Evolutionary conservation across 2,888 invertebrate species (phyloP), one percentile per base, ranked within the genome.

Genomic region (Cinara cedri): DNA sequence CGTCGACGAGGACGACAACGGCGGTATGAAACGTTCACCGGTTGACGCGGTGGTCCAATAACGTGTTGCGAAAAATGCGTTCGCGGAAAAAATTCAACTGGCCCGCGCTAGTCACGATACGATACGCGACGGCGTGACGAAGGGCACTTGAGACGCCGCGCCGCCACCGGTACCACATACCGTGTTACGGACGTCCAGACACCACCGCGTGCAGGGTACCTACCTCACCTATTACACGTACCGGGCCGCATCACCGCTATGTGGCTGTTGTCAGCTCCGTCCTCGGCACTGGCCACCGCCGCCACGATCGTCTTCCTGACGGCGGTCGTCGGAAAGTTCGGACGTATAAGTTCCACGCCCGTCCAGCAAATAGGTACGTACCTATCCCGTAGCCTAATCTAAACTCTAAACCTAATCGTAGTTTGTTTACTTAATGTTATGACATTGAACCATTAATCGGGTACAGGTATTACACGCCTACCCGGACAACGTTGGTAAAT

Each of bases 11-110:
- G n/a, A n/a, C n/a, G n/a, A n/a, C n/a, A n/a, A n/a, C n/a, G 16
- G 14, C 34, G 34, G 55, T 26, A 68, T 57, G 76, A 46, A n/a
- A 42, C 65, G 76, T 57, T 68, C 57, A 34, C 26, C 46, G 8
- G 57, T 34, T 14, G 6, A 3, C 24, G 49, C 44, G n/a, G 24
- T 44, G 46, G 55, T 66, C 63, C 62, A 13, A 34, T 34, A 34
- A 42, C 46, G 44, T 21, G 44, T 75, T 49, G 76, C 68, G 76
- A 68, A 68, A 60, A 60, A 60, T 49, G 76, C 76, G 75, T 51
- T 54, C 74, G 66, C 66, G 68, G 14, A 76, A 68, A 76, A 76
- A 66, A 68, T 13, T 65, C 65, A 24, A 16, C 44, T 21, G 72
- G 51, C 51, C 66, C 76, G 66, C 65, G 57, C 26, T 4, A 60